phyloP scores from a whole-genome alignment of 2,797 vertebrate genomes.

The Gymnopithys bicolor region DNA sequence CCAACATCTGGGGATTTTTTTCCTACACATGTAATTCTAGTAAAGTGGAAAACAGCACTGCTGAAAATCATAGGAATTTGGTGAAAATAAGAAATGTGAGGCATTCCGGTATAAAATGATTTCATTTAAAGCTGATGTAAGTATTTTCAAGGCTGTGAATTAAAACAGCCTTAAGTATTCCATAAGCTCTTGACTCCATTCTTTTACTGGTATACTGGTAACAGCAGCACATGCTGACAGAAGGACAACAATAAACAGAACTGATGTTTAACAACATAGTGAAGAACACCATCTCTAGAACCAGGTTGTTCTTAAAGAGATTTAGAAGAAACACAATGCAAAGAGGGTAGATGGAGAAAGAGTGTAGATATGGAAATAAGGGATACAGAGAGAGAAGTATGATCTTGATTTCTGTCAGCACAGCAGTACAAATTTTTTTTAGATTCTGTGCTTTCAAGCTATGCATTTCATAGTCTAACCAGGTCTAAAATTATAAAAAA shows the following conservation, averaged over 20 bases:
- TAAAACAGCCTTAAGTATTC: not conserved
- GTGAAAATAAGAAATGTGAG: not conserved
- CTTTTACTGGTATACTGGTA: not conserved
- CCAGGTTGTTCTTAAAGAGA: not conserved
- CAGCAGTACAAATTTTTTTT: not conserved
- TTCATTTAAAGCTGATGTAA: not conserved
- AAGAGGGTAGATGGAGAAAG: not conserved
- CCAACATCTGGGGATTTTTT: not conserved
- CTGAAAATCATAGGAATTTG: not conserved
- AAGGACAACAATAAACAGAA: not conserved
- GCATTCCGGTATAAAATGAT: not conserved
- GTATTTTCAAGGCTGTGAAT: not conserved
- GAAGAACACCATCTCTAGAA: not conserved
- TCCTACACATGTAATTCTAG: not conserved
- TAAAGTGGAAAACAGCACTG: not conserved
- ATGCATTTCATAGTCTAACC: not conserved
- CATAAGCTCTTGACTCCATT: not conserved
- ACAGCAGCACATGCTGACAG: not conserved
- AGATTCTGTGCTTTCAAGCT: not conserved
- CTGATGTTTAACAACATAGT: not conserved
- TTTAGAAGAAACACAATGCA: not conserved
- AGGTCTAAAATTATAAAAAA: not conserved
- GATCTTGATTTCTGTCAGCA: not conserved
- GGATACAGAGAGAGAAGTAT: not conserved
- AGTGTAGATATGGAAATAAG: rapidly evolving